Conservation (phyloP, 2,888 invertebrate genomes). For the Pyrochroa serraticornis region DNA sequence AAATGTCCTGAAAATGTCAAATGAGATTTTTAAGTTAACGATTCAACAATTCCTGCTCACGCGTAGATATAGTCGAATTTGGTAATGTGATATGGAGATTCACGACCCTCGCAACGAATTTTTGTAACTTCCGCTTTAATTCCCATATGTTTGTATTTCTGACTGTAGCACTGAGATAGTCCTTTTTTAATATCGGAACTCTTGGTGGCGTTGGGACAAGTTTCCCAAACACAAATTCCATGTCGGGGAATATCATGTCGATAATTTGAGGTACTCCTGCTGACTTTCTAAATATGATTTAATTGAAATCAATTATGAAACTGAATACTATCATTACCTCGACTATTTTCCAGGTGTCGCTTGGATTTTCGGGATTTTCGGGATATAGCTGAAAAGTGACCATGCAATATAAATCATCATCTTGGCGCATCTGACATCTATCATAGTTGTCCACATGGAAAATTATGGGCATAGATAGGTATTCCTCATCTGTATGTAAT, state of each 20-base stretch:
- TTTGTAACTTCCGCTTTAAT: slow-evolving; percentile 1
- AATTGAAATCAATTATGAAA: not conserved
- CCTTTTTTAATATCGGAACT: not conserved
- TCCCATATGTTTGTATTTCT: not conserved
- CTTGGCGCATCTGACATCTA: not conserved
- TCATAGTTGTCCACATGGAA: slow-evolving; percentile 6
- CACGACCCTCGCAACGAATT: slow-evolving; percentile 1
- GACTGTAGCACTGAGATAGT: slow-evolving; percentile 1
- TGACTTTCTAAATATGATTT: slow-evolving; percentile 1
- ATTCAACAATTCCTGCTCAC: not conserved
- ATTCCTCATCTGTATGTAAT: slow-evolving; percentile 1
- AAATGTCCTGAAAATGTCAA: no score
- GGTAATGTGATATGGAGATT: not conserved
- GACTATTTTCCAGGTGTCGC: not conserved
- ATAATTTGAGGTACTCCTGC: not conserved
- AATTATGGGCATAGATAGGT: not conserved
- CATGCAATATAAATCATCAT: slow-evolving; percentile 1
- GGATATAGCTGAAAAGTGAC: slow-evolving; percentile 1
- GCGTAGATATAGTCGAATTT: not conserved
- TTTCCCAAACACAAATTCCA: slow-evolving; percentile 6
- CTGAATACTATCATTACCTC: not conserved
- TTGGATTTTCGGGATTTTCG: not conserved
- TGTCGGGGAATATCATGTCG: slow-evolving; percentile 8
- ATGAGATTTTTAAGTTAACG: no score
- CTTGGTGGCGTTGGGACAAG: slow-evolving; percentile 2